These are phyloP conservation scores for Scolopax mira DNA, from an alignment of 2,113 vertebrate species.

Conservation along the genomic window DNA sequence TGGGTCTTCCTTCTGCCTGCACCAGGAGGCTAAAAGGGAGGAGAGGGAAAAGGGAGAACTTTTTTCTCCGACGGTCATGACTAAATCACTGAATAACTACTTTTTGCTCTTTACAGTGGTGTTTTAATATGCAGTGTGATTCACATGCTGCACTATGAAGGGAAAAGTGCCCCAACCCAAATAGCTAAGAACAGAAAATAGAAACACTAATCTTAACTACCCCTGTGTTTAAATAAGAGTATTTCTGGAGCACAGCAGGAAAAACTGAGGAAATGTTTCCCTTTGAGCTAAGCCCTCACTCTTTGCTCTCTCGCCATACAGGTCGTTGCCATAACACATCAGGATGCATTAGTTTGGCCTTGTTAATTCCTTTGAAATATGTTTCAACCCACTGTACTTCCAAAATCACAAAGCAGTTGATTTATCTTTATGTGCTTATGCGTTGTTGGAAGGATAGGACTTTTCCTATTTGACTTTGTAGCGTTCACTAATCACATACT, in stretches of 20 bases:
- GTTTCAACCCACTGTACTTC: not conserved
- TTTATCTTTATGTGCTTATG: accelerated
- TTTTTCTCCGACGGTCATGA: not conserved
- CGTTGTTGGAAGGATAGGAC: not conserved
- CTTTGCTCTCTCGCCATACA: not conserved
- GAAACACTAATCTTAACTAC: not conserved
- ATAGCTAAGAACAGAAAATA: not conserved
- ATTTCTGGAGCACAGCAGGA: not conserved
- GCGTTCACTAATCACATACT: not conserved
- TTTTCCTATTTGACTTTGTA: not conserved
- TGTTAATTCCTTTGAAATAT: not conserved
- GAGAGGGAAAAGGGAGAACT: not conserved
- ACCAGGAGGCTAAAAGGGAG: not conserved
- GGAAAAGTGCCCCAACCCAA: not conserved
- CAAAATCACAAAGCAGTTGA: not conserved
- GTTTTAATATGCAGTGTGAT: not conserved
- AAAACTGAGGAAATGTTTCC: not conserved
- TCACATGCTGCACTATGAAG: not conserved
- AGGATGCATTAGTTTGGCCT: not conserved
- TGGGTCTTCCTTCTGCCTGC: not conserved
- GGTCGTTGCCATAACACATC: not conserved
- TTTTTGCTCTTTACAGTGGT: not conserved
- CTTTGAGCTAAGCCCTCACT: not conserved
- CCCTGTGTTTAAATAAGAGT: not conserved
- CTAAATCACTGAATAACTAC: not conserved